Base-by-base conservation (phyloP, 2,113 vertebrate species). In the Triplophysa siluroides region DNA sequence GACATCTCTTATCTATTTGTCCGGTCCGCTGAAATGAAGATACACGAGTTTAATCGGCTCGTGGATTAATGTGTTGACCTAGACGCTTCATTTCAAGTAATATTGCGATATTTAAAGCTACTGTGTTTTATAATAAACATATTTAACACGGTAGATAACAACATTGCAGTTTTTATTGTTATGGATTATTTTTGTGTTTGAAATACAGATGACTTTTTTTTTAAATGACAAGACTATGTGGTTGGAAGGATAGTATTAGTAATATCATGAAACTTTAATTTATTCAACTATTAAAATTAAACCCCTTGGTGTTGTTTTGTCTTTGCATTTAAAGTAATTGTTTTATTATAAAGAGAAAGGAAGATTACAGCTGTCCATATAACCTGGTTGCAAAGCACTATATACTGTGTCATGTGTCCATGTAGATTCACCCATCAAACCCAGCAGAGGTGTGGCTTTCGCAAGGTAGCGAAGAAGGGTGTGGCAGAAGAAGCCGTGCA, bases 401-500 rank as follows among this genome's bases (percentile, higher is more conserved):
- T 33, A n/a, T 13, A 4, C 47, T 4, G 3, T 16, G 14, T 50
- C 47, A 14, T 50, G 16, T 5, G 8, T 64, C 19, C 50, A 43
- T 26, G 38, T 78, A 95, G 95, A 86, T 90, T 91, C 85, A 86
- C 86, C 43, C 82, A 89, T 38, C 85, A 88, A 76, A 64, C 91
- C 62, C 93, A 95, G 84, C 93, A 93, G 85, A 90, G 88, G 82
- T 91, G 92, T 65, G 88, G 92, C 82, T 96, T 96, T 87, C 92
- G 88, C 65, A 96, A 93, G 88, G 90, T 81, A 3, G 26, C 87
- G 0, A 93, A 85, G 84, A 91, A 84, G 71, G 76, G 88, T 63
- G 88, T 76, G 26, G 71, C 88, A 26, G 89, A 92, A 78, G 91
- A 92, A 23, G 12, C 26, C 1, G 72, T 24, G 13, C 5, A 77